Conservation (phyloP, 2,797 vertebrate species). For the Phoeniculus purpureus region DNA sequence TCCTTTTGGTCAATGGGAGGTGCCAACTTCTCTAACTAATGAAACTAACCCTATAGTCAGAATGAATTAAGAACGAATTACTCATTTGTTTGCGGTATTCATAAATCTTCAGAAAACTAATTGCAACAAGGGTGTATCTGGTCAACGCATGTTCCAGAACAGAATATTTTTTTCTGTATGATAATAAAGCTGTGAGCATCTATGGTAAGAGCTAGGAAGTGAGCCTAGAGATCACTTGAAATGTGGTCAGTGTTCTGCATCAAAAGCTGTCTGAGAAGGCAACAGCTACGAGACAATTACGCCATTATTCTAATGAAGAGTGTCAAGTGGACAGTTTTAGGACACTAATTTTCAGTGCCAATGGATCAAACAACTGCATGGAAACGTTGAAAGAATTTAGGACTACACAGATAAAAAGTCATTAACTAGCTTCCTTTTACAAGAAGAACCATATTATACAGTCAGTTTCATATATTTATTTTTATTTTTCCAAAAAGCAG, state of each 20-base stretch:
- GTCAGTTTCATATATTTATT: not conserved
- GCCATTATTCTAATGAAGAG: constrained; percentile 12
- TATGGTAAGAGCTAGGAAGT: not conserved
- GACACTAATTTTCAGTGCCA: not conserved
- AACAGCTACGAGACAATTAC: not conserved
- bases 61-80: not conserved
- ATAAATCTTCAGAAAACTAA: not conserved
- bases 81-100: not conserved
- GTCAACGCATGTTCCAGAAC: not conserved
- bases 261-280: not conserved
- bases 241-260: not conserved
- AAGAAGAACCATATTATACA: not conserved
- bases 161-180: not conserved
- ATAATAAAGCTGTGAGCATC: not conserved
- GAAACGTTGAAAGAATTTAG: not conserved
- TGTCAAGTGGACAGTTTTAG: not conserved
- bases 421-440: not conserved
- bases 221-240: not conserved
- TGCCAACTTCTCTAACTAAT: not conserved
- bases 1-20: not conserved
- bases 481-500: constrained; percentile 15
- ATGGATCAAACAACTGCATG: not conserved
- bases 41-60: not conserved
- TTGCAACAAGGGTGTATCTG: not conserved
- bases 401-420: not conserved